A percentile compares a stretch with the other conserved stretches of the same genome.
Conservation (phyloP, 2,888 invertebrate genomes). For the Coelogynopora nodosa region DNA sequence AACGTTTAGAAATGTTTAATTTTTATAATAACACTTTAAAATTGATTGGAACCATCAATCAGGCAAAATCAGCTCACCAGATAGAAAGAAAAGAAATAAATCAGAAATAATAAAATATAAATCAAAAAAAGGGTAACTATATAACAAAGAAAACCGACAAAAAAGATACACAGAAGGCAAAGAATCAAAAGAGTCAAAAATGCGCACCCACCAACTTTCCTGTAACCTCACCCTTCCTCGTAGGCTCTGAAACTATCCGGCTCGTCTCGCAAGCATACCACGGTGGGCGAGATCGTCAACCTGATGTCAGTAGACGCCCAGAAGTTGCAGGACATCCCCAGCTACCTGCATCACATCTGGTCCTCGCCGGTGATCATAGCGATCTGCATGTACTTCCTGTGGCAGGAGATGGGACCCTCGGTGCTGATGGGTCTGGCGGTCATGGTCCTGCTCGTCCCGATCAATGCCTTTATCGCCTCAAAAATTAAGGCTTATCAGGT, state of each 20-base stretch:
- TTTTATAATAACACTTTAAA: no score
- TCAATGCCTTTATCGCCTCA: slow-evolving; percentile 60
- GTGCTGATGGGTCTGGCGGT: slow-evolving; percentile 87
- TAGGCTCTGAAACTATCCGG: slow-evolving; percentile 51
- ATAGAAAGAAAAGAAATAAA: no score
- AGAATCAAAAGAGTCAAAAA: no score
- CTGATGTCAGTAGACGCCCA: slow-evolving; percentile 64
- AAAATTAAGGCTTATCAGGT: slow-evolving; percentile 58
- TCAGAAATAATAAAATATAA: no score
- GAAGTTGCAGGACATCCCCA: slow-evolving; percentile 54
- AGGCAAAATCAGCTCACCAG: no score
- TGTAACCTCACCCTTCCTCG: no score
- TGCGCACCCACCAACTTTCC: no score
- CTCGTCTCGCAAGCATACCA: slow-evolving; percentile 53
- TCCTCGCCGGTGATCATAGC: slow-evolving; percentile 53
- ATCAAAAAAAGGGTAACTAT: no score
- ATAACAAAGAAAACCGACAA: no score
- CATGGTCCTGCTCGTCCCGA: slow-evolving; percentile 79
- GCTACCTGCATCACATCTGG: slow-evolving; percentile 51
- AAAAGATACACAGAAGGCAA: no score
- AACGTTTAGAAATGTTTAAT: no score
- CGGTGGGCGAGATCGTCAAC: slow-evolving; percentile 63
- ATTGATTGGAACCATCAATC: no score
- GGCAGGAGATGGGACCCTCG: slow-evolving; percentile 68
- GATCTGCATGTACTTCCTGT: slow-evolving; percentile 59